Evolutionary conservation across 2,797 vertebrate species (phyloP).

Genomic region (Alcedo atthis): DNA sequence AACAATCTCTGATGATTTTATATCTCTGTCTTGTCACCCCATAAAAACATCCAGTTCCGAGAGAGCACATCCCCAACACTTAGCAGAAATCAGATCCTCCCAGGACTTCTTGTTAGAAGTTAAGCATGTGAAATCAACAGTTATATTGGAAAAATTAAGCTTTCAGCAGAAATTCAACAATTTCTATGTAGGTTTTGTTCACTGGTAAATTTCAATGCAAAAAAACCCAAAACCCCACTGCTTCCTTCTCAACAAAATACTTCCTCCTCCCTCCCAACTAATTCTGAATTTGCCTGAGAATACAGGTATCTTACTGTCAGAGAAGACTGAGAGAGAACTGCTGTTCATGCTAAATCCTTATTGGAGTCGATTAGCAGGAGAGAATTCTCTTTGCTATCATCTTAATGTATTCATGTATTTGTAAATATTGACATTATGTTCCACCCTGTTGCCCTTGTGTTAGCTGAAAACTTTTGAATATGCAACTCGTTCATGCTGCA

Average conservation of each 20-base stretch:
- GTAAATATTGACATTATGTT: constrained; percentile 44
- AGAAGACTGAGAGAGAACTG: not conserved
- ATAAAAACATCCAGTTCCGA: not conserved
- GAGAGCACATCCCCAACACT: not conserved
- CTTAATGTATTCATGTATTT: constrained; percentile 43
- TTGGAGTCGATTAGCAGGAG: not conserved
- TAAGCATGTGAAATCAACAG: not conserved
- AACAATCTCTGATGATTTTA: not conserved
- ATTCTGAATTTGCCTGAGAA: not conserved
- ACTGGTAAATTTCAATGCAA: not conserved
- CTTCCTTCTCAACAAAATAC: not conserved
- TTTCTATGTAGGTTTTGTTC: not conserved
- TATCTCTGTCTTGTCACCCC: not conserved
- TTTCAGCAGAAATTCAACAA: not conserved
- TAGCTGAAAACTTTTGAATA: constrained; percentile 5
- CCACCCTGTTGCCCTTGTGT: not conserved
- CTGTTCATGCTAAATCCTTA: not conserved
- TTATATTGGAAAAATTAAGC: not conserved
- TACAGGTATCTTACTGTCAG: not conserved
- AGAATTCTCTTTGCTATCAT: not conserved
- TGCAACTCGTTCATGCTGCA: not conserved
- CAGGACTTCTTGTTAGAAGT: not conserved
- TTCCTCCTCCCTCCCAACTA: accelerated
- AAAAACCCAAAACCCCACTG: too few species aligned
- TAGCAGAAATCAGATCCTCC: not conserved